Evolutionary conservation across 2,888 invertebrate species (phyloP).

Genomic region (Thecocarcelia acutangulata): DNA sequence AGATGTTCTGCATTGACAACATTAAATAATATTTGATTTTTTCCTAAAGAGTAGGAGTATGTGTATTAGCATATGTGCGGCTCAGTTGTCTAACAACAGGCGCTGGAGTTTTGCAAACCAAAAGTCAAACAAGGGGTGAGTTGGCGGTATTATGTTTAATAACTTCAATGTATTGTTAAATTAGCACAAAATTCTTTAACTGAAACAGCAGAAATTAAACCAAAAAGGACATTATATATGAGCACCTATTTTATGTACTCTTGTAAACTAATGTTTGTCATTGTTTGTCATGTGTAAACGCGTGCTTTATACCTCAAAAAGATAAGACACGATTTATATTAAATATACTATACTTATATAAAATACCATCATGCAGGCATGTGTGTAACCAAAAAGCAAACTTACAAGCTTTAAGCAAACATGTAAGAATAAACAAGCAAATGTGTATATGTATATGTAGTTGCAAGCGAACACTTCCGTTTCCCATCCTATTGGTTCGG

Average conservation of each 20-base stretch:
- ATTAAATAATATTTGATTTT: constrained; percentile 23
- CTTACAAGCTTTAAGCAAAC: constrained; percentile 23
- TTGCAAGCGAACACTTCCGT: constrained; percentile 56
- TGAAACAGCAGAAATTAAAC: neutral
- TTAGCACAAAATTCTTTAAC: constrained; percentile 39
- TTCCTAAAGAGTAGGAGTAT: too few species aligned
- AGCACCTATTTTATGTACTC: constrained; percentile 16
- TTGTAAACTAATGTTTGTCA: constrained; percentile 17
- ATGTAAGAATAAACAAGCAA: constrained; percentile 30
- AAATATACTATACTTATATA: constrained; percentile 28
- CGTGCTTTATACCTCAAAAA: constrained; percentile 63
- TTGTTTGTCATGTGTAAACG: constrained; percentile 53
- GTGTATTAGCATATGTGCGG: constrained; percentile 4
- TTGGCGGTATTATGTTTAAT: constrained; percentile 1
- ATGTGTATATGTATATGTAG: neutral
- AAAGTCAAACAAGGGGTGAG: neutral
- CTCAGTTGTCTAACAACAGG: neutral
- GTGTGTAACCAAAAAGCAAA: neutral
- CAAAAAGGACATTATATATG: neutral
- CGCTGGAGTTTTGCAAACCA: neutral
- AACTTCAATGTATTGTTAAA: constrained; percentile 46
- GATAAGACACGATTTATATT: constrained; percentile 67
- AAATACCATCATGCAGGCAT: neutral
- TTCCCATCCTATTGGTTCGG: constrained; percentile 44
- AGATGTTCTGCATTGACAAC: constrained; percentile 67